Evolutionary conservation across 2,888 invertebrate genomes (phyloP), one percentile per base, ranked within the genome.

Genomic region (Apamea anceps): DNA sequence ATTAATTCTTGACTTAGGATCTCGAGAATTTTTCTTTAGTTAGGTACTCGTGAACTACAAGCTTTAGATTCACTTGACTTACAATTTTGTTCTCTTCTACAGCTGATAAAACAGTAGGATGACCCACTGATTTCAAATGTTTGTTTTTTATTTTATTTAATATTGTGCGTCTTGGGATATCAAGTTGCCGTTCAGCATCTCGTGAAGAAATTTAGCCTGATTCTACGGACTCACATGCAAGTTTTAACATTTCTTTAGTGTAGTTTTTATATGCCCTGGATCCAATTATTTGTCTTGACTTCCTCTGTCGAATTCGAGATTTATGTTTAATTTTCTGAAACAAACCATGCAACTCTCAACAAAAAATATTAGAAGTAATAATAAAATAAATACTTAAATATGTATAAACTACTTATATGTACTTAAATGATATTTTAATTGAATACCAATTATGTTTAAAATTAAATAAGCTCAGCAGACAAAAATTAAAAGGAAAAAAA

Each of bases 311-410:
- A 57, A 37, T 71, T 15, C 54, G 71, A 37, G 54, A 72, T 18
- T 37, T 57, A n/a, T 57, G 8, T 37, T 72, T 72, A 72, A 57
- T 71, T 70, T 72, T 37, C 54, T 57, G n/a, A 72, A 72, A 57
- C 15, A 32, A 72, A 72, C 57, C 67, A 67, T n/a, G 25, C 15
- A 67, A 67, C n/a, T 7, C 3, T 67, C 4, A 42, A 13, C 8
- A 63, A 32, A 32, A 28, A 51, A 28, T 68, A 45, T 28, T 48
- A 68, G 48, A 21, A 68, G 7, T 48, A 48, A 28, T 28, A 18
- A 68, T 45, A 12, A 37, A 66, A 42, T 25, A 37, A 62, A 37
- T 37, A 3, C n/a, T n/a, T n/a, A n/a, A n/a, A n/a, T n/a, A 32
- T 37, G 37, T 37, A 37, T 37, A 37, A 37, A n/a, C n/a, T n/a